These are phyloP conservation scores for Psilopogon haemacephalus DNA, from an alignment of 2,113 vertebrate species.

Conservation along the genomic window DNA sequence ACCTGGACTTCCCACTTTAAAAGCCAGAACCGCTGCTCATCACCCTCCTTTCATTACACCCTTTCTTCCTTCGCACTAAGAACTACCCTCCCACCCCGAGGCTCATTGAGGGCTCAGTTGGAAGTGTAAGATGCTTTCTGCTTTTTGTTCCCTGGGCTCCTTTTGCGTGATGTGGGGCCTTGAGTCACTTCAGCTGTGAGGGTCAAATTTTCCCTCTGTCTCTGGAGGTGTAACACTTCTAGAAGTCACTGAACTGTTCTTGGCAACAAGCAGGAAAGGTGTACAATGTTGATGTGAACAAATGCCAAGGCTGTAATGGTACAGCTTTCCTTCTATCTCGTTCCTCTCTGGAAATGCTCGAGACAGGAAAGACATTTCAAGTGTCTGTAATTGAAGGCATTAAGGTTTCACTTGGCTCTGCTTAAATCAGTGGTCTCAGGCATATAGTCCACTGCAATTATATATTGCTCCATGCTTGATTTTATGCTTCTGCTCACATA, in stretches of 20 bases:
- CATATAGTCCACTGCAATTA: conserved; percentile 26
- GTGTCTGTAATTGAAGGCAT: neutral
- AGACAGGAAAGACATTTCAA: neutral
- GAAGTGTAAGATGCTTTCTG: neutral
- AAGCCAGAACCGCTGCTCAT: neutral
- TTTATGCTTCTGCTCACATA: conserved; percentile 43
- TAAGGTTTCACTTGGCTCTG: neutral
- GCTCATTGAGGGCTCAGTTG: neutral
- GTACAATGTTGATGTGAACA: neutral
- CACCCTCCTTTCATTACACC: neutral
- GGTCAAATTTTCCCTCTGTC: neutral
- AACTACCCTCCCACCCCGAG: neutral
- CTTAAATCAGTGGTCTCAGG: neutral
- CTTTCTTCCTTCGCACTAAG: neutral
- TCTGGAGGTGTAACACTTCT: neutral
- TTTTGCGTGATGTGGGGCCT: neutral
- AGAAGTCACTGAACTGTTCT: conserved; percentile 1
- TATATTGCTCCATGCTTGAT: conserved; percentile 36
- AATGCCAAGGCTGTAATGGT: conserved; percentile 25
- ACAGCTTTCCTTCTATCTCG: conserved; percentile 8
- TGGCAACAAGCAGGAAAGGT: neutral
- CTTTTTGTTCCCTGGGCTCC: neutral
- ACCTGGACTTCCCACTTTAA: neutral
- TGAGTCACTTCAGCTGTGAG: neutral
- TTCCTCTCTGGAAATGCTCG: neutral